Base-by-base conservation (phyloP, 2,797 vertebrate species). In the Cossypha polioptera region DNA sequence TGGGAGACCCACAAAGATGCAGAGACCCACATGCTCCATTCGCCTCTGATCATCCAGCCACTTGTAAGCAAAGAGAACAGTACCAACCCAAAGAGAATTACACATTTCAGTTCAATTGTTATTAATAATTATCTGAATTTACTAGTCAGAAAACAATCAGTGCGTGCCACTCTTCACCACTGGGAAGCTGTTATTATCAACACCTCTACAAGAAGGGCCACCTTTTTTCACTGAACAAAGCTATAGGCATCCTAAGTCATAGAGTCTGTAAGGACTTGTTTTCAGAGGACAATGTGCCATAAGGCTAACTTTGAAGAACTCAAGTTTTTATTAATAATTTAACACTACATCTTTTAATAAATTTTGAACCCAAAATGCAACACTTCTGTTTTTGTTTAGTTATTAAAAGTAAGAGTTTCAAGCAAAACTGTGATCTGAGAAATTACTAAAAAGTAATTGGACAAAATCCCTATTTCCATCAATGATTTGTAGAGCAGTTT, bases 181-280 rank as follows among this genome's bases (percentile, higher is more conserved):
- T 53, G 45, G 16, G 36, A 90, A 88, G n/a, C 48, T 63, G 48
- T 20, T 42, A 53, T 14, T 5, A 4, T 14, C 21, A 88, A 68
- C 25, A 57, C 2, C 31, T 77, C 38, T 26, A 13, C n/a, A 69
- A 66, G 26, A 83, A 78, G 12, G 14, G 8, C 15, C 19, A 72
- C 65, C 31, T 68, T 87, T 82, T 90, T 71, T 35, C 61, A 57
- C 5, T 20, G 29, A 69, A 55, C 25, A 58, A 54, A 84, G 22
- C 53, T 24, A 61, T 0, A 3, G 19, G 7, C 3, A 1, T 33
- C 0, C 0, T 15, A 84, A 90, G 5, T 19, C 28, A 13, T 1
- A 55, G 9, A 7, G 14, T 43, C 50, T 50, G 22, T n/a, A 74
- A 78, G 53, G 31, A 78, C 20, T 55, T 57, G 3, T 7, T 68